phyloP scores from a whole-genome alignment of 2,113 vertebrate species.

The Siniperca knerii region DNA sequence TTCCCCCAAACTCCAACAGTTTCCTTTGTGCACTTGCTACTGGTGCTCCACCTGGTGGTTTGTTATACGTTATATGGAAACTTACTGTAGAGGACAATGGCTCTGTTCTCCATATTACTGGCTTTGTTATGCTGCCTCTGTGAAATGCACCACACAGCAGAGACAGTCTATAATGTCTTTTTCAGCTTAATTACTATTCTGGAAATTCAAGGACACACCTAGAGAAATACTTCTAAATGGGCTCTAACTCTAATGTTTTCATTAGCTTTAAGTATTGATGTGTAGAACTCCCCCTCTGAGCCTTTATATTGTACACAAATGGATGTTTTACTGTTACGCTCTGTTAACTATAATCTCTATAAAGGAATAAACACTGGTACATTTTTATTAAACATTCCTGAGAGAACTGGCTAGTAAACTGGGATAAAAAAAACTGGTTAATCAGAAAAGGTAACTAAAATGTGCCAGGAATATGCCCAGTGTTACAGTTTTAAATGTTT shows the following conservation, averaged over 20 bases:
- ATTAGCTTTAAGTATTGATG: conserved; percentile 51
- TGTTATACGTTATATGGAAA: not conserved
- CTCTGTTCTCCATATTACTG: conserved; percentile 18
- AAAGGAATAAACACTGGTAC: conserved; percentile 9
- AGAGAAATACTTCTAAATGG: conserved; percentile 39
- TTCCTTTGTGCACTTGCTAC: conserved; percentile 37
- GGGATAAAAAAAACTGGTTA: not conserved
- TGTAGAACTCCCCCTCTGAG: conserved; percentile 17
- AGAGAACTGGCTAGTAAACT: not conserved
- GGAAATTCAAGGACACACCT: conserved; percentile 29
- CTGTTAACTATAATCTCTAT: conserved; percentile 29
- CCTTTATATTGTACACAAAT: conserved; percentile 37
- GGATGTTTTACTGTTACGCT: conserved; percentile 37
- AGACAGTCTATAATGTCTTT: conserved; percentile 7
- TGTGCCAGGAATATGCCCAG: not conserved
- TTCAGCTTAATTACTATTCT: conserved; percentile 12
- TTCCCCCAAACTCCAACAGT: not conserved
- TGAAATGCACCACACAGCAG: conserved; percentile 26
- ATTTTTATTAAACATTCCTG: conserved; percentile 27
- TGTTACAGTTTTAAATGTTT: conserved; percentile 8
- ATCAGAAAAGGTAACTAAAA: not conserved
- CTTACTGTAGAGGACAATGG: not conserved
- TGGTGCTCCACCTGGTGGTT: conserved; percentile 73
- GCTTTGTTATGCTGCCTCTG: conserved; percentile 30
- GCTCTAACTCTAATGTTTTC: conserved; percentile 41